Percentiles rank a stretch among this genome's conserved stretches.
Conservation (phyloP, 2,888 invertebrate species). For the Zaprionus lineosus region DNA sequence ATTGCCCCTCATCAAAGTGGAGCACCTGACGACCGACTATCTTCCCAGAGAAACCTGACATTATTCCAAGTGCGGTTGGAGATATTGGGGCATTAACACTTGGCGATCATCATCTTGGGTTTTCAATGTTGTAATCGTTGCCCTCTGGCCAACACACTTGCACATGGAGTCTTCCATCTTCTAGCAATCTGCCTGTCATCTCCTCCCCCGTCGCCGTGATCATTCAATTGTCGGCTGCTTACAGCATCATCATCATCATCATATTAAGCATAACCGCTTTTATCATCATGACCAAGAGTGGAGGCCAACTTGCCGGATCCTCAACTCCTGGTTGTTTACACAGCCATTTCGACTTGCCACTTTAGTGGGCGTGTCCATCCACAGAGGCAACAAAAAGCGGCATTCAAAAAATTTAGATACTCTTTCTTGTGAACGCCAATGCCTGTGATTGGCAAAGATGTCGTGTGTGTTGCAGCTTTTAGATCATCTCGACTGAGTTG, state of each 20-base stretch:
- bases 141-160: conserved; percentile 49
- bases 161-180: too few species aligned
- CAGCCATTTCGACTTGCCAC: conserved; percentile 65
- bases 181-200: too few species aligned
- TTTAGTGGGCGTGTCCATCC: conserved; percentile 59
- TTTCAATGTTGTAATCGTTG: conserved; percentile 48
- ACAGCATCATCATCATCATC: conserved; percentile 32
- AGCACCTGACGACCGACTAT: neutral
- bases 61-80: too few species aligned
- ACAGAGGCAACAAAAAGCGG: conserved; percentile 8
- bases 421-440: too few species aligned
- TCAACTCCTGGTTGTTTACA: conserved; percentile 61
- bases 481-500: too few species aligned
- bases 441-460: too few species aligned
- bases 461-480: too few species aligned
- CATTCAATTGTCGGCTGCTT: conserved; percentile 19
- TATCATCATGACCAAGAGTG: too few species aligned
- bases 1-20: conserved; percentile 10
- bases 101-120: conserved; percentile 45
- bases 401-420: conserved; percentile 10
- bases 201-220: too few species aligned
- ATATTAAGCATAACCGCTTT: too few species aligned
- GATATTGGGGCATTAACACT: conserved; percentile 74
- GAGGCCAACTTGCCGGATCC: conserved; percentile 18
- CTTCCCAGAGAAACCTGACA: too few species aligned